Evolutionary conservation across 2,888 invertebrate genomes (phyloP), one percentile per base, ranked within the genome.

Genomic region (Belgica antarctica): DNA sequence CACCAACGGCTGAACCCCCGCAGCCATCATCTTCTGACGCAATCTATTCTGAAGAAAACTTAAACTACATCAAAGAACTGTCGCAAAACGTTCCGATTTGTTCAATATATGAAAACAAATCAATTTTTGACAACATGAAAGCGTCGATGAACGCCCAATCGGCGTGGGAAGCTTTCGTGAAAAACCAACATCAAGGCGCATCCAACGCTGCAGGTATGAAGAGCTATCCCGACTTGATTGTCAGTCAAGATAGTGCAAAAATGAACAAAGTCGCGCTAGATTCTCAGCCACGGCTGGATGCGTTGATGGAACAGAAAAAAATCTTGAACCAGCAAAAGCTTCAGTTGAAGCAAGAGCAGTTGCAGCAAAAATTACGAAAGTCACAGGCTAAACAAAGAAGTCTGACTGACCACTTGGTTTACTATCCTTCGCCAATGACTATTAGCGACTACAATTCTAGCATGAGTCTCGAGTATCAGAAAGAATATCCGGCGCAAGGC

Each of bases 391-490:
- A 75, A 74, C 74, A 75, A 59, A 73, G 75, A 1, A 74, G 76
- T 63, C 83, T 92, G 24, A 92, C 90, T 0, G 92, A 92, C 77
- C 89, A 90, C 12, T 80, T 92, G 5, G 89, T 89, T 0, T 92
- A 90, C 74, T 92, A 92, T 78, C 92, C 92, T 1, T 76, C 85
- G 79, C 80, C 81, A 75, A 76, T 82, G 79, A 83, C 72, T 78
- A 82, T 78, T 73, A 78, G 75, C 73, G 82, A 79, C 73, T 78
- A 78, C 62, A 77, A 77, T 24, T 78, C 76, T 59, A 76, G 75
- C 63, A 74, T 75, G 46, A 77, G 76, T 70, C 72, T 77, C 76
- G 83, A 79, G 22, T 68, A 68, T 31, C 68, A 68, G 52, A 12
- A 57, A 5, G 57, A 68, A 34, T 82, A 82, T 71, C 81, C 81